These are phyloP conservation scores for Kuschelorhynchus macadamiae DNA, from an alignment of 2,888 invertebrate genomes.

Conservation along the genomic window DNA sequence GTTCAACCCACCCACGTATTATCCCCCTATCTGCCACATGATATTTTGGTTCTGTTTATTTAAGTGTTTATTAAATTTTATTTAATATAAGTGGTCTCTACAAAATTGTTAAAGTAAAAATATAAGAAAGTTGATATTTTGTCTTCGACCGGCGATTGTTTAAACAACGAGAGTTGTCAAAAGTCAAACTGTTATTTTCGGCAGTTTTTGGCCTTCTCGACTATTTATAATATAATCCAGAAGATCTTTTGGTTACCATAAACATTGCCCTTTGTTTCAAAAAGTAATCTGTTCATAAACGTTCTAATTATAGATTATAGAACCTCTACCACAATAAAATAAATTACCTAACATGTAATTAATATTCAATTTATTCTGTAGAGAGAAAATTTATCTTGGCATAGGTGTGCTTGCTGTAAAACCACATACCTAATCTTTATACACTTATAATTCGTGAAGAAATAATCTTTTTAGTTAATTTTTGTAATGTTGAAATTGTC, in stretches of 20 bases:
- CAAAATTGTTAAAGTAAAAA: not conserved
- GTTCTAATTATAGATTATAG: not conserved
- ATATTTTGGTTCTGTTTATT: conserved; percentile 35
- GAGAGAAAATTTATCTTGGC: not conserved
- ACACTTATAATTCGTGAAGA: no score
- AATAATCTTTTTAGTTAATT: no score
- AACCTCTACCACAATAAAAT: not conserved
- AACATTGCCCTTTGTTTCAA: conserved; percentile 11
- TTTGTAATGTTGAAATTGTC: no score
- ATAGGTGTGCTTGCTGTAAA: not conserved
- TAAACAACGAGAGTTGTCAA: conserved; percentile 29
- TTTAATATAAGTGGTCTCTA: conserved; percentile 1
- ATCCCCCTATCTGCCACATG: conserved; percentile 32
- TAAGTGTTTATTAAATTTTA: conserved; percentile 4
- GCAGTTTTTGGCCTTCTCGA: not conserved
- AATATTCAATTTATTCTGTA: not conserved
- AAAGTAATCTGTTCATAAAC: not conserved
- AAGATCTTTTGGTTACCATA: conserved; percentile 2
- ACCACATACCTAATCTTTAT: no score
- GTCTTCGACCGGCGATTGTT: conserved; percentile 20
- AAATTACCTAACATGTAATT: conserved; percentile 22
- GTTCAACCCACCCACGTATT: conserved; percentile 33
- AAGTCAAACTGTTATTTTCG: conserved; percentile 14
- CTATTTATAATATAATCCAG: not conserved
- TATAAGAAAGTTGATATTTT: not conserved